A percentile compares a stretch with the other conserved stretches of the same genome.
phyloP scores from a whole-genome alignment of 2,888 invertebrate species.

The Ceraclea dissimilis region DNA sequence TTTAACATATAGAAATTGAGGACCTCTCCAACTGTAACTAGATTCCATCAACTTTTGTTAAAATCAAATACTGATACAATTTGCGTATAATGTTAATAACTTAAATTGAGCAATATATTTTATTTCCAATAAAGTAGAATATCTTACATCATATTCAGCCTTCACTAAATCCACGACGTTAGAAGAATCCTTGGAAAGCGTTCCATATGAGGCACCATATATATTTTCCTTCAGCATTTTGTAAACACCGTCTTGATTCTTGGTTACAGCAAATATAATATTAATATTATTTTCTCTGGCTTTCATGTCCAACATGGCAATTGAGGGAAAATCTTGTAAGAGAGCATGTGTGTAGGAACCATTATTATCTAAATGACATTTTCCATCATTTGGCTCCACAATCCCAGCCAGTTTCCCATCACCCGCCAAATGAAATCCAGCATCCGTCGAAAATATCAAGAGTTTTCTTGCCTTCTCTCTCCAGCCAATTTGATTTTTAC shows the following conservation, averaged over 20 bases:
- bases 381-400: constrained; percentile 62
- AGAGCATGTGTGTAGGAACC: constrained; percentile 51
- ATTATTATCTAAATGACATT: constrained; percentile 53
- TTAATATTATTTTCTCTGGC: constrained; percentile 64
- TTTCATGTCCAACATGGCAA: constrained; percentile 55
- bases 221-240: constrained; percentile 50
- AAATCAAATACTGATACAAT: too few relatives aligned
- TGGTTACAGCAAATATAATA: constrained; percentile 68
- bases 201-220: constrained; percentile 59
- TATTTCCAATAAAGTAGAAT: neutral
- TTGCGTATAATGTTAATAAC: too few relatives aligned
- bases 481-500: constrained; percentile 69
- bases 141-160: constrained; percentile 53
- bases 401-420: constrained; percentile 68
- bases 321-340: constrained; percentile 71
- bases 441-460: constrained; percentile 71
- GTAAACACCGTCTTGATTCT: constrained; percentile 39
- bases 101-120: too few relatives aligned
- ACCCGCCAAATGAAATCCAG: constrained; percentile 68
- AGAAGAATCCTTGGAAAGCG: constrained; percentile 51
- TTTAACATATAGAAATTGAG: too few relatives aligned
- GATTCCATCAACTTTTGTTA: too few relatives aligned
- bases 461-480: constrained; percentile 65
- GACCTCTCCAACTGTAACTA: too few relatives aligned
- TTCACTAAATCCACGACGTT: constrained; percentile 60